These are phyloP conservation scores for Lepidurus apus DNA, from an alignment of 1,140 invertebrate genomes.

Conservation along the genomic window DNA sequence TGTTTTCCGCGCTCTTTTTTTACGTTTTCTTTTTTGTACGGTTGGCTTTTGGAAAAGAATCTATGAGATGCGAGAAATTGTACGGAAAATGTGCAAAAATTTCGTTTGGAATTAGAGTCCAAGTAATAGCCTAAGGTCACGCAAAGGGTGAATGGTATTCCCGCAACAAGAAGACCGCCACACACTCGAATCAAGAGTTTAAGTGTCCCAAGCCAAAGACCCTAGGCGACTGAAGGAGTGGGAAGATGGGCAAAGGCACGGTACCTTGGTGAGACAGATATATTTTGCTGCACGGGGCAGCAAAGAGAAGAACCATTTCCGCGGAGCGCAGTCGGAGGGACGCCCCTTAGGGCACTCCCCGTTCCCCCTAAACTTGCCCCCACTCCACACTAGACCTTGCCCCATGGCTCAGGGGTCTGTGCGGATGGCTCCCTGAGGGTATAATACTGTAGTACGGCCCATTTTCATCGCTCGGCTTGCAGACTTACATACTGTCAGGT, in stretches of 20 bases:
- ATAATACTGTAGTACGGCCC: neutral
- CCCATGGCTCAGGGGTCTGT: neutral
- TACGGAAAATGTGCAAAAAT: neutral
- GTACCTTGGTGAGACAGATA: neutral
- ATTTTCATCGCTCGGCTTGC: neutral
- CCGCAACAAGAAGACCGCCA: neutral
- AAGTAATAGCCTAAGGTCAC: neutral
- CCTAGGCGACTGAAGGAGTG: slow-evolving; percentile 5
- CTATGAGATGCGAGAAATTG: neutral
- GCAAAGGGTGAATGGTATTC: slow-evolving; percentile 21
- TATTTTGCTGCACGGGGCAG: slow-evolving; percentile 1
- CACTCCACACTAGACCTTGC: neutral
- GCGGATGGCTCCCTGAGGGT: neutral
- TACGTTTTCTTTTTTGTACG: neutral
- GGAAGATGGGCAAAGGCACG: neutral
- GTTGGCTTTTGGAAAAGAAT: neutral
- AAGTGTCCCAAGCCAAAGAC: neutral
- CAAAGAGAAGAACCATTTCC: neutral
- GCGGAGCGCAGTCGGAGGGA: slow-evolving; percentile 1
- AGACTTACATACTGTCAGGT: neutral
- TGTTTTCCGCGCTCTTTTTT: neutral
- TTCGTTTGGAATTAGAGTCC: neutral
- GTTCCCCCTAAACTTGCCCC: neutral
- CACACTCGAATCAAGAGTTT: neutral
- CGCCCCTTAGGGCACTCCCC: neutral